Evolutionary conservation across 2,888 invertebrate genomes (phyloP), one percentile per base, ranked within the genome.

Genomic region (Scelioninae gen. 2): DNA sequence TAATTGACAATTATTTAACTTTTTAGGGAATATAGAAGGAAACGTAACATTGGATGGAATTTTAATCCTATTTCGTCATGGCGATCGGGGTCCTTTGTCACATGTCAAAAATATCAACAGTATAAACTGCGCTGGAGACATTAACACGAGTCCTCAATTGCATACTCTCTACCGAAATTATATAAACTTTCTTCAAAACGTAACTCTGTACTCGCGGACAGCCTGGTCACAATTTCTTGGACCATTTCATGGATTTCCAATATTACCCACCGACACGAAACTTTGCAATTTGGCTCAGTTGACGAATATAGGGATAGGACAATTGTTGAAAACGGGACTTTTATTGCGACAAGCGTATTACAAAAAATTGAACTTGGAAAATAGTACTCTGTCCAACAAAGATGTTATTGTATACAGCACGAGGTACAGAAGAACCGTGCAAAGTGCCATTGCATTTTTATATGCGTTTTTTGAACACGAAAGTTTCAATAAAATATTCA

Each of bases 21-120:
- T 43, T 64, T 9, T 15, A 89, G 86, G 88, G 80, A 84, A 86
- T 81, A 78, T 88, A 81, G 88, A 88, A 75, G 89, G 89, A 11
- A 89, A 90, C 61, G 91, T 92, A 88, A 86, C 90, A 39, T 85
- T 94, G 37, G 92, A 92, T 81, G 93, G 93, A 3, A 89, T 94
- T 1, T 84, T 95, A 37, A 88, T 95, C 52, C 88, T 96, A 48
- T 92, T 95, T 2, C 89, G 97, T 11, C 97, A 97, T 83, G 97
- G 97, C 0, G 96, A 96, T 84, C 88, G 97, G 50, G 95, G 96
- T 0, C 94, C 96, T 0, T 88, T 97, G 74, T 92, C 94, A 7
- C 94, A 95, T 82, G 90, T 97, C 0, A 90, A 92, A 57, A 93
- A 93, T 69, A 92, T 94, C 35, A 91, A 92, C 52, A 90, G 90